phyloP scores from a whole-genome alignment of 2,113 vertebrate genomes.

The Gallinago jamesoni region DNA sequence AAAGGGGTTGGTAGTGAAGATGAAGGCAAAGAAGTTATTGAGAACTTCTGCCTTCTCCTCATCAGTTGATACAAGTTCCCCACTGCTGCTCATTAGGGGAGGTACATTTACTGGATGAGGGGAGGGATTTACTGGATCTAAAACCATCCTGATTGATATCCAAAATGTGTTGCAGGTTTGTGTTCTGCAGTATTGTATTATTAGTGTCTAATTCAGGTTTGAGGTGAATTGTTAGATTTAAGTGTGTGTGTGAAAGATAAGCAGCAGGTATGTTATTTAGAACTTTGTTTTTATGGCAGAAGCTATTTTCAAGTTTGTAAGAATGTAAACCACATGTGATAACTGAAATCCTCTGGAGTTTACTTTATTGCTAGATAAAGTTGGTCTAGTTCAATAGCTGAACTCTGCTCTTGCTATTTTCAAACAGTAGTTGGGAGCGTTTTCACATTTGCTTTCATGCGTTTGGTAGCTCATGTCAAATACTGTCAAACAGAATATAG shows the following conservation, averaged over 20 bases:
- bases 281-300: not conserved
- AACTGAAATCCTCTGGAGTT: not conserved
- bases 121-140: rapidly evolving
- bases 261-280: not conserved
- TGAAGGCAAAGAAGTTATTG: no score
- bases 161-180: not conserved
- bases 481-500: not conserved
- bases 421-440: not conserved
- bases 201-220: not conserved
- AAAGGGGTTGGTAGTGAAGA: no score
- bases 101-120: no score
- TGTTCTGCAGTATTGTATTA: not conserved
- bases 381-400: not conserved
- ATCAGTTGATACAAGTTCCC: no score
- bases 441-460: not conserved
- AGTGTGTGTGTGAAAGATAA: not conserved
- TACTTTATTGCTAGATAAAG: not conserved
- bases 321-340: not conserved
- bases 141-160: not conserved
- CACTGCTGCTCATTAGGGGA: no score
- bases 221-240: not conserved
- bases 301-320: not conserved
- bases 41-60: no score
- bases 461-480: not conserved
- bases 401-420: not conserved